Conservation (phyloP, 2,113 vertebrate genomes). For the Agapornis roseicollis region DNA sequence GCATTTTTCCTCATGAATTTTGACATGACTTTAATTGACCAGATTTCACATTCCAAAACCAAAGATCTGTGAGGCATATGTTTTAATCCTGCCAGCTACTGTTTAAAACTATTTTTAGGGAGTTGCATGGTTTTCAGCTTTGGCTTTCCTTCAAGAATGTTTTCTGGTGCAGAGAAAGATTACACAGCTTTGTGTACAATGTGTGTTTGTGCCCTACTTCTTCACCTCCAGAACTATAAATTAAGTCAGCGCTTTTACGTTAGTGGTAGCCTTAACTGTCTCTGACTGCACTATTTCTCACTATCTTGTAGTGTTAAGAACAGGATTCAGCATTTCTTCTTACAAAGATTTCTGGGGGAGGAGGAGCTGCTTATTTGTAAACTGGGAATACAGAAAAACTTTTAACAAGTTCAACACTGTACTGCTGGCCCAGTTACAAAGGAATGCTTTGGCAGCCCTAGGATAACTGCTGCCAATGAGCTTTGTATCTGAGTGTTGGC, state of each 20-base stretch:
- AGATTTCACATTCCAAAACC: constrained; percentile 33
- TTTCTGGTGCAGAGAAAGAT: not conserved
- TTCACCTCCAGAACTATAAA: not conserved
- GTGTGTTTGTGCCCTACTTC: not conserved
- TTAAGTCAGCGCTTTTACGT: not conserved
- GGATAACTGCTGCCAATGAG: not conserved
- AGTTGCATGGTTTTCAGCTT: constrained; percentile 21
- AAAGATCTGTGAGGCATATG: constrained; percentile 41
- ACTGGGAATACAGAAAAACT: not conserved
- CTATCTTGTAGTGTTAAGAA: not conserved
- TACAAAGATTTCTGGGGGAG: not conserved
- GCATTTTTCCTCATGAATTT: constrained; percentile 29
- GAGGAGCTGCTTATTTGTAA: not conserved
- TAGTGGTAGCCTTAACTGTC: not conserved
- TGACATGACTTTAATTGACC: constrained; percentile 29
- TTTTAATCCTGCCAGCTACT: constrained; percentile 17
- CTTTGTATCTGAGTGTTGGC: not conserved
- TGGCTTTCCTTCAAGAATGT: not conserved
- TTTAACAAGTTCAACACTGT: not conserved
- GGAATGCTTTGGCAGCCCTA: not conserved
- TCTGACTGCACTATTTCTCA: not conserved
- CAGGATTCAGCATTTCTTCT: not conserved
- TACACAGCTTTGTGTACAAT: not conserved
- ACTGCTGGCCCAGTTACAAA: not conserved
- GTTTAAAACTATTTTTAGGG: not conserved